These are phyloP conservation scores for Euplagia quadripunctaria DNA, from an alignment of 2,888 invertebrate genomes.

Conservation along the genomic window DNA sequence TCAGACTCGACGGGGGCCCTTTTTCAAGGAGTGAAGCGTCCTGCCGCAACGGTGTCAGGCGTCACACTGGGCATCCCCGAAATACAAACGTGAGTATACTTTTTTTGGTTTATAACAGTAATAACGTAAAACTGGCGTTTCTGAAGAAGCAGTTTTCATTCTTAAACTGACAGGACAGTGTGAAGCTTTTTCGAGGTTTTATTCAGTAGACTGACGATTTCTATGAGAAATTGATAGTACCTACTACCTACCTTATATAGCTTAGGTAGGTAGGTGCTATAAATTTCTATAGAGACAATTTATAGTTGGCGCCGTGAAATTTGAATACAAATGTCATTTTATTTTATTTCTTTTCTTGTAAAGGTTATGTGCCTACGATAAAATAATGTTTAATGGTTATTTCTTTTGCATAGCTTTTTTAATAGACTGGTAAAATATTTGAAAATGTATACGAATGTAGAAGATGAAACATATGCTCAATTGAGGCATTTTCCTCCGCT, in stretches of 20 bases:
- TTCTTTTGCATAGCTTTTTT: neutral
- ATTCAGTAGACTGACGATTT: neutral
- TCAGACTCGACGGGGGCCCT: no score
- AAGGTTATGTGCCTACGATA: neutral
- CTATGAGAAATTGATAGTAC: neutral
- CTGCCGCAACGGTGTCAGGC: no score
- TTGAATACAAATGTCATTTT: constrained; percentile 1
- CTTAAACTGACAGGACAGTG: neutral
- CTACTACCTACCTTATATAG: neutral
- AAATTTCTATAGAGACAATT: neutral
- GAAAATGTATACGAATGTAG: no score
- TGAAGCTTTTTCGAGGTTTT: neutral
- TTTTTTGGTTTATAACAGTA: neutral
- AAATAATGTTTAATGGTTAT: neutral
- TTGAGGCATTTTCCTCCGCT: no score
- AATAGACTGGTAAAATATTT: neutral
- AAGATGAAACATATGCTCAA: no score
- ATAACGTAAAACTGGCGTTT: neutral
- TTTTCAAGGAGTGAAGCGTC: no score
- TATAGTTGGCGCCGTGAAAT: neutral
- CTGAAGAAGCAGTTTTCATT: neutral
- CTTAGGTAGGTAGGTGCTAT: neutral
- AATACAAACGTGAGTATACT: no score
- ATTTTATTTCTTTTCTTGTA: constrained; percentile 1
- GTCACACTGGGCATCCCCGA: no score